Evolutionary conservation across 2,113 vertebrate genomes (phyloP), one percentile per base, ranked within the genome.

Genomic region (Psittacus erithacus): DNA sequence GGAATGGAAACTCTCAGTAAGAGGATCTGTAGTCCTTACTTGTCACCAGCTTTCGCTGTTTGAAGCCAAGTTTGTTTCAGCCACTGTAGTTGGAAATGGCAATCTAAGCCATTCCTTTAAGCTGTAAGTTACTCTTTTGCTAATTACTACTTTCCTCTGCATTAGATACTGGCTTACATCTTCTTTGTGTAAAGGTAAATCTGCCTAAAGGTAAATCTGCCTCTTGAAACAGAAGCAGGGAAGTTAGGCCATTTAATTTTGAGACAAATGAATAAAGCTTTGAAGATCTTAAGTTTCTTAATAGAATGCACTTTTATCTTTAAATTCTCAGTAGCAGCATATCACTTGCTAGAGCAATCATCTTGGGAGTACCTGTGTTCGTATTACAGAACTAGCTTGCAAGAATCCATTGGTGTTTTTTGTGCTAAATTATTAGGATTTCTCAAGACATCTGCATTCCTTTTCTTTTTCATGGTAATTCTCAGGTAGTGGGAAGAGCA

Each of bases 401-500:
- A 89, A 20, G 33, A 82, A 28, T 25, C 28, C 46, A 19, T 17
- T 57, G 24, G 29, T 78, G 27, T 3, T 57, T 75, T 41, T 84
- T 78, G 23, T 71, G 60, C 24, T 78, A 47, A 67, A 43, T 75
- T 86, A 49, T 28, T 78, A n/a, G 62, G 65, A 76, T 82, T 93
- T 95, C 77, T 90, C 11, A 28, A n/a, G 53, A 53, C 59, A 44
- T 81, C 29, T 91, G 53, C 11, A 18, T 77, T 64, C 13, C 17
- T 65, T 71, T 47, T 75, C 62, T 23, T 55, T 53, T 59, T 46
- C 20, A 5, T 86, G 88, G 28, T 88, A 76, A 67, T 84, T 92
- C 64, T 87, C 81, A 98, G 97, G 95, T 87, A 96, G 96, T 90
- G 98, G 98, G 93, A 98, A 98, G 97, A 98, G 98, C 98, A 98